Base-by-base conservation (phyloP, 2,888 invertebrate species). In the Agonopterix arenella region DNA sequence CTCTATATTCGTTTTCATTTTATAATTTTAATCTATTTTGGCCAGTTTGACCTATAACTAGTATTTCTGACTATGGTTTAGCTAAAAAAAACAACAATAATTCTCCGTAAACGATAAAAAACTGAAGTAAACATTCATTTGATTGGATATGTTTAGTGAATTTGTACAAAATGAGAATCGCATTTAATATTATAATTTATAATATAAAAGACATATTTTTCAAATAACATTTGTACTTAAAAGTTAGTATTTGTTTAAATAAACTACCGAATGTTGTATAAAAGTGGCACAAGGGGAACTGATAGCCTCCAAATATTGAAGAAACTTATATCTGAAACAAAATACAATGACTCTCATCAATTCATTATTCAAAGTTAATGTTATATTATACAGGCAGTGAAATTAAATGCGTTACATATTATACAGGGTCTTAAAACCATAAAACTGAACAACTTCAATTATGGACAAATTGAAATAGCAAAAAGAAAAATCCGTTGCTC, bases 191-290 rank as follows among this genome's bases (percentile, higher is more conserved):
- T 60, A 59, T 58, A 50, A 55, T 50, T 53, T 28, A 51, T 46
- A n/a, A 40, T 40, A 40, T 1, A 40, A 40, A 40, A 40, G 9
- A 40, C n/a, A 51, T 56, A 28, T 28, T 28, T 28, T 28, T 28
- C 28, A 28, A 28, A 28, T 28, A 28, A 28, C 59, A 53, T 51
- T 71, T 73, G 68, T 73, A 75, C 69, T 70, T 67, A 52, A 56
- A 60, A 54, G 51, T 37, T 45, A 36, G 50, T 18, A 38, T 38
- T 37, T 45, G 38, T 47, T 54, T 46, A 57, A 69, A 60, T 53
- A 59, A 79, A 84, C 85, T 88, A 88, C 82, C 88, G 86, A 59
- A 77, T 70, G 52, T 63, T 75, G 60, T 77, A 78, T 47, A 84
- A 64, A 56, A 85, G 62, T 61, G 75, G 68, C 52, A 74, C 60